Percentiles rank a stretch among this genome's conserved stretches.
phyloP scores from a whole-genome alignment of 2,888 invertebrate species.

The Plusia festucae region DNA sequence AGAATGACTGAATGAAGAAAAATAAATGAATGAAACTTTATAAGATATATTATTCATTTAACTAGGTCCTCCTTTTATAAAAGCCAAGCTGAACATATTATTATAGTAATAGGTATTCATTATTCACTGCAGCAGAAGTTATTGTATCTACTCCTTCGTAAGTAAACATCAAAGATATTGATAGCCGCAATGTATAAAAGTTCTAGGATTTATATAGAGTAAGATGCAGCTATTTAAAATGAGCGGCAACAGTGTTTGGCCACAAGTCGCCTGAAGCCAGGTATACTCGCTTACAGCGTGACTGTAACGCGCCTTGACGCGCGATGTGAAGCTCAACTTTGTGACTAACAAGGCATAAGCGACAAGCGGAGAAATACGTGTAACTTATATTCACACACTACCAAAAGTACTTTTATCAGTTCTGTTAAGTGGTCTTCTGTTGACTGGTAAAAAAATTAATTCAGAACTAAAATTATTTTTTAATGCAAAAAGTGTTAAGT shows the following conservation, averaged over 20 bases:
- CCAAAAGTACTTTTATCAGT: no score
- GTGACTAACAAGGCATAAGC: constrained; percentile 18
- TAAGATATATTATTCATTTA: no score
- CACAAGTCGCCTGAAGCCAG: constrained; percentile 50
- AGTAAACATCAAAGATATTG: constrained; percentile 1
- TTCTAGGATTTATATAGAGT: constrained; percentile 39
- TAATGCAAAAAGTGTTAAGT: no score
- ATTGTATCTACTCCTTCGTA: neutral
- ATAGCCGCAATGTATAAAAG: constrained; percentile 5
- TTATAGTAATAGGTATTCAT: neutral
- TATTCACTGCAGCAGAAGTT: neutral
- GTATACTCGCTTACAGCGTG: constrained; percentile 61
- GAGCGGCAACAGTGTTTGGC: constrained; percentile 33
- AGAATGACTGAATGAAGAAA: no score
- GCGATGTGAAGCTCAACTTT: constrained; percentile 68
- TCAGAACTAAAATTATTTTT: no score
- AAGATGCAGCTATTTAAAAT: constrained; percentile 34
- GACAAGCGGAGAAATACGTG: constrained; percentile 22
- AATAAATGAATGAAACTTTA: no score
- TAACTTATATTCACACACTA: no score
- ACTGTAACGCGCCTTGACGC: constrained; percentile 78
- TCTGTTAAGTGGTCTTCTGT: no score
- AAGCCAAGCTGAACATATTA: neutral
- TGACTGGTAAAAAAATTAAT: no score
- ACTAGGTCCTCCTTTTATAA: no score